Conservation (phyloP, 1,140 invertebrate species). For the Listronotus bonariensis region DNA sequence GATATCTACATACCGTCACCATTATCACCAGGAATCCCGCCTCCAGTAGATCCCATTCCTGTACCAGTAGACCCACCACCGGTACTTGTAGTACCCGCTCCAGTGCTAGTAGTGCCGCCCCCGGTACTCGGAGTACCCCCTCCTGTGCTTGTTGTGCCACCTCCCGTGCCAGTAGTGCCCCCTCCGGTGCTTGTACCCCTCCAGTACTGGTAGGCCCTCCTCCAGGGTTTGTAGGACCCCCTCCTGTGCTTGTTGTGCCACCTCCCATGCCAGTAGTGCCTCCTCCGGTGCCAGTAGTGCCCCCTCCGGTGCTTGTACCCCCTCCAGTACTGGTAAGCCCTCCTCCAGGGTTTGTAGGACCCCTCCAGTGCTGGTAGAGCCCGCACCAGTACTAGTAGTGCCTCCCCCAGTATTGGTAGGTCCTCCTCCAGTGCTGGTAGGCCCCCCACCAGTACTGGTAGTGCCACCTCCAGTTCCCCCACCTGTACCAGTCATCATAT, state of each 20-base stretch:
- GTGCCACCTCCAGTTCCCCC: conserved; percentile 14
- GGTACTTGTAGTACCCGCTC: no score
- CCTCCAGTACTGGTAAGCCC: no score
- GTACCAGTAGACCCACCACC: conserved; percentile 36
- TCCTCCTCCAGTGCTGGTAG: no score
- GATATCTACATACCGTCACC: background rate
- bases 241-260: background rate
- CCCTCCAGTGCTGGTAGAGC: conserved; percentile 10
- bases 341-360: background rate
- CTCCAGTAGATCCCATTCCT: conserved; percentile 11
- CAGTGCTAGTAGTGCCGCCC: no score
- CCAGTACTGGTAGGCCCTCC: no score
- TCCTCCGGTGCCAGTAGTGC: no score
- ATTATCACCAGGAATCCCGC: conserved; percentile 4
- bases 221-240: background rate
- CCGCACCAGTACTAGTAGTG: no score
- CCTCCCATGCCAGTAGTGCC: no score
- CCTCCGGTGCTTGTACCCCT: conserved; percentile 57
- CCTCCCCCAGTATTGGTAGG: no score
- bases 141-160: no score
- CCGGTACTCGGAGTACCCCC: no score
- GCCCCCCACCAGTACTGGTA: conserved; percentile 3
- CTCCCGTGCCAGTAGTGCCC: conserved; percentile 15
- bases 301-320: no score
- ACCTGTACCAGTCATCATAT: conserved; percentile 1